Base-by-base conservation (phyloP, 2,888 invertebrate genomes). In the Geophilus truncorum region DNA sequence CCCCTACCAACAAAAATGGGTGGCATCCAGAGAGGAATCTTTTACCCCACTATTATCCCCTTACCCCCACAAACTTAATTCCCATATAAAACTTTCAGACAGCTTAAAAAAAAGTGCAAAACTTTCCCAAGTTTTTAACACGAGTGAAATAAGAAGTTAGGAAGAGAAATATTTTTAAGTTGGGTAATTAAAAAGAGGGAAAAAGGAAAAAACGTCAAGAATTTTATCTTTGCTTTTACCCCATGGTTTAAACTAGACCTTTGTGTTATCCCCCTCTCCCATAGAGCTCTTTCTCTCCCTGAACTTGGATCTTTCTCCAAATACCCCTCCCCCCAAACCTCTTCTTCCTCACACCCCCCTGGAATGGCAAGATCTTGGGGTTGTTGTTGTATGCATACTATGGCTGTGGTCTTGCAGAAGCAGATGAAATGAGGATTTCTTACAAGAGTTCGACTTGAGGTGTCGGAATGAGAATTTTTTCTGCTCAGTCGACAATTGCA, bases 31-130 rank as follows among this genome's bases (percentile, higher is more conserved):
- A 62, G 12, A 12, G 62, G 62, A 62, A 62, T 62, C 62, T 62
- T 45, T 62, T 62, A 62, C 62, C 62, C 62, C 62, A 62, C 62
- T 62, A 62, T 62, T 62, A 62, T 62, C 62, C 62, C 62, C 62
- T 25, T 62, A 25, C 23, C 62, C 62, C 62, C 25, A 23, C 23
- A 23, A 62, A 25, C 62, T 62, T 45, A 45, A 45, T 45, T 45
- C 45, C 45, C 45, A 45, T 45, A 45, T 45, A 45, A 45, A 45
- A 45, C 45, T 45, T 45, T 45, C 12, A 5, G 45, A 18, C 15
- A 5, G 18, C 12, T 12, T 5, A n/a, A 40, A 45, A 45, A 45
- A 45, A 45, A 15, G n/a, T 9, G 12, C 9, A 45, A 45, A 45
- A 45, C 45, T 45, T 45, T 45, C 18, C 18, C 45, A n/a, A 5